Evolutionary conservation across 1,140 invertebrate species (phyloP).

Genomic region (Brachionus rotundiformis): DNA sequence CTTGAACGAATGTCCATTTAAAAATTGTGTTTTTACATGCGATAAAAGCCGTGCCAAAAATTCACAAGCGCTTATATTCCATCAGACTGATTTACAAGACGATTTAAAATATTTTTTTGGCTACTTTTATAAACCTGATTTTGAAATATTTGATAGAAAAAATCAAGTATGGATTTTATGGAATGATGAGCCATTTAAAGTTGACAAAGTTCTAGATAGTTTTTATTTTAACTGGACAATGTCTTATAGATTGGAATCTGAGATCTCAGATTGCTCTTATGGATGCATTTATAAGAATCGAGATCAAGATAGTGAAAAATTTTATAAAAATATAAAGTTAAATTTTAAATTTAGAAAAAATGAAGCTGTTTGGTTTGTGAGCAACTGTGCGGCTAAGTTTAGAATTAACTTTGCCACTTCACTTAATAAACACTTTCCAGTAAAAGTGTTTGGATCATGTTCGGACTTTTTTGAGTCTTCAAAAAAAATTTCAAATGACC

Average conservation of each 20-base stretch:
- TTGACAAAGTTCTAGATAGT: not conserved
- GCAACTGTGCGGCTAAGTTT: not conserved
- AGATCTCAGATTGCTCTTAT: constrained; percentile 38
- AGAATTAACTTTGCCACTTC: not conserved
- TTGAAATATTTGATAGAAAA: not conserved
- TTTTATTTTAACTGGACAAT: constrained; percentile 46
- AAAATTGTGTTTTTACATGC: constrained; percentile 38
- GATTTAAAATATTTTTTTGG: no score
- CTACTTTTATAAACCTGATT: no score
- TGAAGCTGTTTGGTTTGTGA: constrained; percentile 37
- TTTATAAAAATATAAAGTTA: not conserved
- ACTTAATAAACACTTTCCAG: not conserved
- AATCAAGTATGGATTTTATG: constrained; percentile 46
- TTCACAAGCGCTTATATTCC: not conserved
- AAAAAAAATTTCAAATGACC: no score
- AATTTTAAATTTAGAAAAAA: constrained; percentile 8
- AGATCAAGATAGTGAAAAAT: not conserved
- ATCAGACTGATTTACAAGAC: not conserved
- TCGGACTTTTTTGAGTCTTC: not conserved
- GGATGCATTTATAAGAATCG: constrained; percentile 1
- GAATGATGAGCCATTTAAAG: constrained; percentile 48
- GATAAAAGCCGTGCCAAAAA: not conserved
- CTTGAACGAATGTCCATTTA: constrained; percentile 28
- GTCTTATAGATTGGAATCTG: constrained; percentile 20
- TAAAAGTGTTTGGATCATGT: constrained; percentile 9